Conservation (phyloP, 1,140 invertebrate genomes). For the Cecropterus lyciades region DNA sequence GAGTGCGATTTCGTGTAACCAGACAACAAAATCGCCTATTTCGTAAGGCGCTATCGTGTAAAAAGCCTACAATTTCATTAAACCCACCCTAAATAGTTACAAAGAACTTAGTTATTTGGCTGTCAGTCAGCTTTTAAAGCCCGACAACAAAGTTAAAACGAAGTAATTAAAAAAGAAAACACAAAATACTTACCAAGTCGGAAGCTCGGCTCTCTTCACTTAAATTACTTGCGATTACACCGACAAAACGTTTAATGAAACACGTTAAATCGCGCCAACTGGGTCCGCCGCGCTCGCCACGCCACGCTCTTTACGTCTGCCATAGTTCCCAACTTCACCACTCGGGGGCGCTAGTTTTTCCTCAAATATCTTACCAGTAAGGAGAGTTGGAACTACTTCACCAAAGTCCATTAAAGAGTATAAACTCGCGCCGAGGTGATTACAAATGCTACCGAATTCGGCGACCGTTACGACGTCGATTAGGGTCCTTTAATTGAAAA, state of each 20-base stretch:
- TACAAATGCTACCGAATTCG: constrained; percentile 76
- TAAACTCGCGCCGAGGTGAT: constrained; percentile 73
- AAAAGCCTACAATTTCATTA: constrained; percentile 77
- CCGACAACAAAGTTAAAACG: constrained; percentile 82
- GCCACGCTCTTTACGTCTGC: constrained; percentile 52
- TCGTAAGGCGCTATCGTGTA: constrained; percentile 57
- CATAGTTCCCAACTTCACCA: constrained; percentile 74
- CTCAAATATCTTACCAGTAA: constrained; percentile 81
- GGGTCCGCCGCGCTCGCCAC: constrained; percentile 54
- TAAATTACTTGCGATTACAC: constrained; percentile 84
- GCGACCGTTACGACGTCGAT: constrained; percentile 68
- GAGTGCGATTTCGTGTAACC: constrained; percentile 53
- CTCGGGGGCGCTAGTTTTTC: constrained; percentile 74
- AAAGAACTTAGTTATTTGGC: constrained; percentile 81
- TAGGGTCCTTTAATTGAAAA: constrained; percentile 75
- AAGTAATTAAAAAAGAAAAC: constrained; percentile 84
- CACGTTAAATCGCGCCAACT: constrained; percentile 79
- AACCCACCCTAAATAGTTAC: constrained; percentile 77
- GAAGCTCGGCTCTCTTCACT: constrained; percentile 82
- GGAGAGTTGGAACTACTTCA: constrained; percentile 80
- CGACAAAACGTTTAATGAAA: constrained; percentile 83
- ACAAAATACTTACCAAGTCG: constrained; percentile 84
- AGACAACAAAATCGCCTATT: constrained; percentile 59
- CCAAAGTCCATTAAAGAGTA: constrained; percentile 81
- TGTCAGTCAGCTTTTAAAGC: constrained; percentile 82